Percentiles rank a stretch among this genome's conserved stretches.
Evolutionary conservation across 2,888 invertebrate species (phyloP).

Genomic region (Pristionchus mayeri): DNA sequence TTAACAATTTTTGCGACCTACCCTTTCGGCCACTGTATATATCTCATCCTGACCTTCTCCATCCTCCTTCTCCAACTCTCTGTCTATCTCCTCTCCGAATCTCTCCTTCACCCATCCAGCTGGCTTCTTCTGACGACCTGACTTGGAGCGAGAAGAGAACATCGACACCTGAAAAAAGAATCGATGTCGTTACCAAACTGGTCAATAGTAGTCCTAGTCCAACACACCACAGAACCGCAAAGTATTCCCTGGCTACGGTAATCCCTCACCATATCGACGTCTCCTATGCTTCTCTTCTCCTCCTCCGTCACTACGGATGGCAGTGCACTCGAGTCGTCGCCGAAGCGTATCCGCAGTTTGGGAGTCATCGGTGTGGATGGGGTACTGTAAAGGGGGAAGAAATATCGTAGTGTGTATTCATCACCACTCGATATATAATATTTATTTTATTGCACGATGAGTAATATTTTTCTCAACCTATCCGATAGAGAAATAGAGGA

Average conservation of each 20-base stretch:
- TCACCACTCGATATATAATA: too few relatives aligned
- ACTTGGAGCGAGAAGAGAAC: constrained; percentile 36
- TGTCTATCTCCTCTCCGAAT: constrained; percentile 39
- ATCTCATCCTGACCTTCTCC: neutral
- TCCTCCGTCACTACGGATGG: constrained; percentile 34
- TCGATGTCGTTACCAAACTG: neutral
- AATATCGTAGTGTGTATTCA: too few relatives aligned
- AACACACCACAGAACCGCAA: too few relatives aligned
- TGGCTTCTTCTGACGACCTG: constrained; percentile 29
- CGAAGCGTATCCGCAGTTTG: constrained; percentile 9
- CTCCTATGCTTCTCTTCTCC: constrained; percentile 30
- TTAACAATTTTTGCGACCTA: too few relatives aligned
- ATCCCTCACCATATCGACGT: constrained; percentile 25
- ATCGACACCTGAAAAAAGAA: constrained; percentile 45
- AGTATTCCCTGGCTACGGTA: neutral
- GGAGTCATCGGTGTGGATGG: constrained; percentile 25
- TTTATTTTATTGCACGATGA: too few relatives aligned
- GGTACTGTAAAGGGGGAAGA: neutral
- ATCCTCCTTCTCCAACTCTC: constrained; percentile 22
- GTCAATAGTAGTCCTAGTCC: neutral
- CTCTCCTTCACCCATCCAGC: constrained; percentile 43
- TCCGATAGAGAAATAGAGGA: too few relatives aligned
- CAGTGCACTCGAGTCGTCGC: neutral
- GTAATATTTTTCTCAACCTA: too few relatives aligned
- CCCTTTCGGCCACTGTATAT: too few relatives aligned